phyloP scores from a whole-genome alignment of 2,797 vertebrate species.

The Ambastaia sidthimunki region DNA sequence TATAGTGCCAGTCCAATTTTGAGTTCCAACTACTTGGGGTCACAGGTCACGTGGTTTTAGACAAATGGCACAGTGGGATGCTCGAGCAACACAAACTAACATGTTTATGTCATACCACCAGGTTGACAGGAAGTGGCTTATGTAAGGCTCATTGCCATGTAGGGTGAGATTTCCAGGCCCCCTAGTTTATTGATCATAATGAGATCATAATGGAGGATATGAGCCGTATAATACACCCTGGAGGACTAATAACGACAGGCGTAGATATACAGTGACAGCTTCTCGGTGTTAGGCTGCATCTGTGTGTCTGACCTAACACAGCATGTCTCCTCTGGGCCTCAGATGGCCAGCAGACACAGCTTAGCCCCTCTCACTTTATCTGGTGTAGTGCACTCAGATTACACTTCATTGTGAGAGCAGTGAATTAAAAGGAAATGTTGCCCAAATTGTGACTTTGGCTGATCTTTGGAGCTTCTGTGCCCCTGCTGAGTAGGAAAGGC shows the following conservation, averaged over 20 bases:
- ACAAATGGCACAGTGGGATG: background rate
- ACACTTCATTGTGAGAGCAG: constrained; percentile 30
- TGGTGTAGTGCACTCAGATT: constrained; percentile 1
- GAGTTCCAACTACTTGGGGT: background rate
- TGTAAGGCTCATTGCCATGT: constrained; percentile 43
- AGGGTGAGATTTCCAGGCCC: constrained; percentile 52
- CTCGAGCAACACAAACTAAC: background rate
- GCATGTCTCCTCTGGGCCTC: constrained; percentile 24
- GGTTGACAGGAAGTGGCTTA: constrained; percentile 46
- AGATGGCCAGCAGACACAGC: constrained; percentile 14
- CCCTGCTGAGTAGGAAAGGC: constrained; percentile 36
- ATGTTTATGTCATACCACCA: constrained; percentile 22
- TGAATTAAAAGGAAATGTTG: constrained; percentile 3
- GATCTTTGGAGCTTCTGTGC: constrained; percentile 24
- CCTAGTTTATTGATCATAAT: constrained; percentile 58
- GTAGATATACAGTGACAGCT: constrained; percentile 45
- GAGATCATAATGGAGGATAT: constrained; percentile 58
- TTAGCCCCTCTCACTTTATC: background rate
- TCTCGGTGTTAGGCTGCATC: constrained; percentile 8
- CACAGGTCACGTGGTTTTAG: background rate
- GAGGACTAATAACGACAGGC: constrained; percentile 48
- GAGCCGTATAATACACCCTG: constrained; percentile 50
- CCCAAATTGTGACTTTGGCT: constrained; percentile 24
- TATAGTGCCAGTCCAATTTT: background rate
- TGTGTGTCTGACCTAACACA: constrained; percentile 12